Evolutionary conservation across 2,797 vertebrate genomes (phyloP).

Genomic region (Sylvilagus floridanus): DNA sequence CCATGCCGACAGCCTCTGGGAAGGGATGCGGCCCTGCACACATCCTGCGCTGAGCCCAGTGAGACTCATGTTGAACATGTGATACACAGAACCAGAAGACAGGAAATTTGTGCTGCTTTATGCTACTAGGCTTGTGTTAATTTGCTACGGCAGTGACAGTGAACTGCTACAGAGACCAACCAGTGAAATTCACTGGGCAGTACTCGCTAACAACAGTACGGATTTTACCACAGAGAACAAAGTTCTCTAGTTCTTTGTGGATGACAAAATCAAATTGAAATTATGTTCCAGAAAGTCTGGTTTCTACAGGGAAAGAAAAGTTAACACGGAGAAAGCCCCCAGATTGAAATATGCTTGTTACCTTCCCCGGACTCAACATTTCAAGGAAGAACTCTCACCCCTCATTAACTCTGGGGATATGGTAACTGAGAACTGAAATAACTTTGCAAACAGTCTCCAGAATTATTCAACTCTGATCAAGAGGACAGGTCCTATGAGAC

Average conservation of each 20-base stretch:
- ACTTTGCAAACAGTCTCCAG: slow-evolving; percentile 66
- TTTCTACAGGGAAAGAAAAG: slow-evolving; percentile 63
- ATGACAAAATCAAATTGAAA: slow-evolving; percentile 67
- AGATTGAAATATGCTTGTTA: slow-evolving; percentile 68
- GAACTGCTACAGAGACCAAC: neutral
- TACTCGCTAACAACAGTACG: neutral
- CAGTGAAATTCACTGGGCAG: neutral
- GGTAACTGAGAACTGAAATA: slow-evolving; percentile 72
- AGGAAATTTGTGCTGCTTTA: neutral
- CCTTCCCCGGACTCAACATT: slow-evolving; percentile 60
- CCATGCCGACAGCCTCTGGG: neutral
- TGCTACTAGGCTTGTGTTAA: neutral
- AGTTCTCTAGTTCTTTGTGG: slow-evolving; percentile 38
- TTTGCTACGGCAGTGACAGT: neutral
- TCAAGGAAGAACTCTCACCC: slow-evolving; percentile 67
- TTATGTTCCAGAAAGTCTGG: slow-evolving; percentile 56
- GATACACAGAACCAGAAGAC: neutral
- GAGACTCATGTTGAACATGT: neutral
- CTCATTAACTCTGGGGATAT: slow-evolving; percentile 71
- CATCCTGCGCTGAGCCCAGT: neutral
- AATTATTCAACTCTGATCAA: slow-evolving; percentile 75
- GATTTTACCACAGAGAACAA: slow-evolving; percentile 43
- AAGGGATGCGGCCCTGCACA: neutral
- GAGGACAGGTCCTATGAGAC: slow-evolving; percentile 49
- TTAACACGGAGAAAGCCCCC: slow-evolving; percentile 59